Evolutionary conservation across 1,140 invertebrate species (phyloP), one percentile per base, ranked within the genome.

Genomic region (Dryas iulia): DNA sequence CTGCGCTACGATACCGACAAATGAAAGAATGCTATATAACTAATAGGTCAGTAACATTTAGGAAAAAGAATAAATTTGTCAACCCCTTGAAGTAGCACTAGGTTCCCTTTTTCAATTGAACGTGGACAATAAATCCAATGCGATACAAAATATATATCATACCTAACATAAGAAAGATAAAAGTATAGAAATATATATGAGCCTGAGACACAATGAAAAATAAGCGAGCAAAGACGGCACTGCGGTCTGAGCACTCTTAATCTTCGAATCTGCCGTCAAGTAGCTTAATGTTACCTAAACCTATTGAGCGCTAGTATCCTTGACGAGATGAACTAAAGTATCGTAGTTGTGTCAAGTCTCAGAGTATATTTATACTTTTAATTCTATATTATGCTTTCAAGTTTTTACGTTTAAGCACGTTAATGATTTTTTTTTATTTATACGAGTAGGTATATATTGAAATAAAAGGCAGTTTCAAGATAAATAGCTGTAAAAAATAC

Each of bases 241-340:
- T 18, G 8, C 30, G 39, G 18, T 47, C 21, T 47, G 39, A 47
- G 39, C 8, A 21, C 39, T 47, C 39, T 47, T 47, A 47, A 47
- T 47, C 39, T 47, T 47, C 39, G 39, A 47, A 47, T 47, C 39
- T 47, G 39, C 39, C 39, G 39, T 47, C 39, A 10, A 47, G 39
- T 47, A 47, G 39, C 39, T 21, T 47, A 47, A 47, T 47, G 39
- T 47, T 21, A 47, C 39, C 39, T 47, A 21, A 47, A 47, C 2
- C 39, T 47, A 47, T 47, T 47, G 39, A 47, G 39, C 39, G 39
- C 39, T 47, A 47, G 39, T 47, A 47, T 47, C 39, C 39, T 47
- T 18, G 39, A 47, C 18, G 39, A 47, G 39, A 47, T 47, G 39
- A n/a, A 47, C 39, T 47, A 47, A 47, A 47, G 39, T 47, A 47